Evolutionary conservation across 2,888 invertebrate species (phyloP).

Genomic region (Sthenelais limicola): DNA sequence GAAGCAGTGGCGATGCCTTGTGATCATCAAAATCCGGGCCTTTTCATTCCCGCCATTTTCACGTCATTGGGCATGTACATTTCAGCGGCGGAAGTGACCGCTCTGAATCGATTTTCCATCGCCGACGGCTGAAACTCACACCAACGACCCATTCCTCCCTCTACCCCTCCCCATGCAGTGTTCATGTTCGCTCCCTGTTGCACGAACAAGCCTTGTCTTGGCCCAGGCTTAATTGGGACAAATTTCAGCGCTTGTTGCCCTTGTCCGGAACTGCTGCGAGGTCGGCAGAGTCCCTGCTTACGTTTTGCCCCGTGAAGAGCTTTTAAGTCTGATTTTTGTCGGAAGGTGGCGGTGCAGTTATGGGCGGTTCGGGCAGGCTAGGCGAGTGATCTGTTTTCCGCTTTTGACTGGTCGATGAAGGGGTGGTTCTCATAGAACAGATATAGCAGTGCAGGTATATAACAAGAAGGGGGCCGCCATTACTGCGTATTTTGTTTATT

Average conservation of each 20-base stretch:
- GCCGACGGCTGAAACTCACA: conserved; percentile 22
- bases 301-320: not conserved
- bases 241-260: conserved; percentile 15
- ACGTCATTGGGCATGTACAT: conserved; percentile 14
- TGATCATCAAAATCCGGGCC: conserved; percentile 8
- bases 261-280: not conserved
- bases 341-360: not conserved
- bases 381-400: not conserved
- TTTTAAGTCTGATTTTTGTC: not conserved
- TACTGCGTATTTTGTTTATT: too few relatives aligned
- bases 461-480: too few relatives aligned
- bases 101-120: conserved; percentile 10
- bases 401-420: not conserved
- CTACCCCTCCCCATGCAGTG: not conserved
- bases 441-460: too few relatives aligned
- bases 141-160: conserved; percentile 5
- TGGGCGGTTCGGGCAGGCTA: not conserved
- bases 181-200: too few relatives aligned
- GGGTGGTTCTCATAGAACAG: too few relatives aligned
- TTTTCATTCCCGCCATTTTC: conserved; percentile 32
- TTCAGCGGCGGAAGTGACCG: conserved; percentile 21
- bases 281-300: not conserved
- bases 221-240: conserved; percentile 19
- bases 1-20: not conserved
- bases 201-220: not conserved